Percentiles rank a stretch among this genome's conserved stretches.
Evolutionary conservation across 2,888 invertebrate genomes (phyloP).

Genomic region (Cataglyphis rosenhaueri): DNA sequence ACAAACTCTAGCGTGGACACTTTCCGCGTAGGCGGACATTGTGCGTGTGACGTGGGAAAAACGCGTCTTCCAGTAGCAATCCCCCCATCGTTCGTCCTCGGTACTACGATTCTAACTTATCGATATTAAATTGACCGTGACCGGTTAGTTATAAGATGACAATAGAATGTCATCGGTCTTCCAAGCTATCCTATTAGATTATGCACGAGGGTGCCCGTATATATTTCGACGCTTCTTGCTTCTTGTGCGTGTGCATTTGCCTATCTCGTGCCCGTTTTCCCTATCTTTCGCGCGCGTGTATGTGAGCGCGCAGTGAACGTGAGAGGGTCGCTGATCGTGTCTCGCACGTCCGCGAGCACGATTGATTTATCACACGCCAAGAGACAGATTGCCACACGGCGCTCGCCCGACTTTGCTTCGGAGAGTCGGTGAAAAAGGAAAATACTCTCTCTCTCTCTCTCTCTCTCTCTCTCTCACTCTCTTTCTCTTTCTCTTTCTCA

Average conservation of each 20-base stretch:
- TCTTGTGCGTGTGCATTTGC: slow-evolving; percentile 39
- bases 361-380: slow-evolving; percentile 83
- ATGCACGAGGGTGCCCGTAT: slow-evolving; percentile 35
- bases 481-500: slow-evolving; percentile 20
- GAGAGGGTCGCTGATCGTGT: slow-evolving; percentile 78
- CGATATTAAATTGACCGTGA: slow-evolving; percentile 72
- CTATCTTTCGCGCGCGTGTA: slow-evolving; percentile 20
- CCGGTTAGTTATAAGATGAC: slow-evolving; percentile 65
- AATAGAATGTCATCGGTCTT: slow-evolving; percentile 70
- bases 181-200: slow-evolving; percentile 65
- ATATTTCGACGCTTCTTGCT: slow-evolving; percentile 41
- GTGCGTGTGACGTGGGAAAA: slow-evolving; percentile 54
- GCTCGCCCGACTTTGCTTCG: slow-evolving; percentile 61
- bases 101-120: slow-evolving; percentile 56
- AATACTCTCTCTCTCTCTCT: slow-evolving; percentile 35
- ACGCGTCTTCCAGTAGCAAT: slow-evolving; percentile 50
- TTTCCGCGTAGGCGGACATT: slow-evolving; percentile 59
- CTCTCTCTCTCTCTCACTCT: background rate
- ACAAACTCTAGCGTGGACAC: slow-evolving; percentile 52
- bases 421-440: slow-evolving; percentile 56
- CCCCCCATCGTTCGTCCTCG: background rate
- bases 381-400: slow-evolving; percentile 81
- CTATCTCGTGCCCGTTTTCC: slow-evolving; percentile 37
- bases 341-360: slow-evolving; percentile 80
- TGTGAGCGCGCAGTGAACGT: slow-evolving; percentile 62